Percentiles rank a stretch among this genome's conserved stretches.
Evolutionary conservation across 2,113 vertebrate genomes (phyloP).

Genomic region (Mystacornis crossleyi): DNA sequence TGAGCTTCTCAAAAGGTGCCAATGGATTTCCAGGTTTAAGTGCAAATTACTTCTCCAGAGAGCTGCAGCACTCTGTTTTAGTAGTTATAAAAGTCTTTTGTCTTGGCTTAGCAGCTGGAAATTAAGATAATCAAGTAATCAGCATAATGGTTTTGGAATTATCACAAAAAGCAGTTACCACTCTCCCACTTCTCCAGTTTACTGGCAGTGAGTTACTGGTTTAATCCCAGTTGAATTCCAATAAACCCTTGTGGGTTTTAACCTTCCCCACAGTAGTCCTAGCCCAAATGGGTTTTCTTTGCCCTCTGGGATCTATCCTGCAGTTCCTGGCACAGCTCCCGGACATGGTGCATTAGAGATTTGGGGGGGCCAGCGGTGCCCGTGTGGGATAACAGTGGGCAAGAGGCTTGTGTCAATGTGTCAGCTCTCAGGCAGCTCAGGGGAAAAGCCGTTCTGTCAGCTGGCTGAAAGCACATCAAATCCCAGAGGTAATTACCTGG

Average conservation of each 20-base stretch:
- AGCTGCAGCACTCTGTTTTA: neutral
- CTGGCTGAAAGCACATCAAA: neutral
- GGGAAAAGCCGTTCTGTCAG: neutral
- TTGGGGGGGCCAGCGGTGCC: neutral
- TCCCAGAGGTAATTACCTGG: neutral
- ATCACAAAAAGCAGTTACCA: neutral
- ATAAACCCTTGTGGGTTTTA: neutral
- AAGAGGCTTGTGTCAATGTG: neutral
- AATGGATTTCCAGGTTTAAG: neutral
- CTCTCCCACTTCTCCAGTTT: neutral
- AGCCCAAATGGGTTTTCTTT: neutral
- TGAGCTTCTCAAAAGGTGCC: neutral
- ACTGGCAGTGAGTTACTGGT: neutral
- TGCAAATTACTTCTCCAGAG: neutral
- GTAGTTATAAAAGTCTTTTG: neutral
- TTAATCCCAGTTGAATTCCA: neutral
- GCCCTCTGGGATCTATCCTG: neutral
- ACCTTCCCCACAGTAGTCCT: neutral
- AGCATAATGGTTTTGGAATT: neutral
- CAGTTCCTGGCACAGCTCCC: neutral
- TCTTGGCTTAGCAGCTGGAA: neutral
- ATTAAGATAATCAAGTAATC: constrained; percentile 1
- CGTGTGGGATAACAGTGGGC: neutral
- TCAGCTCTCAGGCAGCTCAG: neutral
- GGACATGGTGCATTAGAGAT: neutral